Conservation (phyloP, 2,888 invertebrate genomes). For the Anodontia alba region DNA sequence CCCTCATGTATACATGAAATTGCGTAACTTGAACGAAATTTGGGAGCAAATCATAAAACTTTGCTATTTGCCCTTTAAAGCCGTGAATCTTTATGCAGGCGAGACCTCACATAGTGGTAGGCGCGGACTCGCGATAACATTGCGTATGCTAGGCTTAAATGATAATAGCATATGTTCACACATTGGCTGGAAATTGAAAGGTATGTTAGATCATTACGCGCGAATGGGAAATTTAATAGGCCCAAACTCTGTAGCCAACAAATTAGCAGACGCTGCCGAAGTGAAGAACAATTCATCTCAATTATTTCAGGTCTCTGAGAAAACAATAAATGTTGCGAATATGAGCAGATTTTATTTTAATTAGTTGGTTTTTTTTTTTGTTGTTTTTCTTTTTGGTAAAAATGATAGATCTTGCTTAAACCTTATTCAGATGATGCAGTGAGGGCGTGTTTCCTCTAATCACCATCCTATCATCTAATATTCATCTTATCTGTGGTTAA, state of each 20-base stretch:
- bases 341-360: background rate
- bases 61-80: too few species aligned
- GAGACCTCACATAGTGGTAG: conserved; percentile 16
- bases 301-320: background rate
- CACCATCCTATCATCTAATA: too few species aligned
- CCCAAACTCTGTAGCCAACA: background rate
- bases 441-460: too few species aligned
- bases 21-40: too few species aligned
- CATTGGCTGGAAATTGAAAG: conserved; percentile 22
- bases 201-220: conserved; percentile 16
- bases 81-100: conserved; percentile 2
- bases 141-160: conserved; percentile 10
- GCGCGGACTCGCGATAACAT: conserved; percentile 9
- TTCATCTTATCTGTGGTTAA: too few species aligned
- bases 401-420: too few species aligned
- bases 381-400: too few species aligned
- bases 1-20: too few species aligned
- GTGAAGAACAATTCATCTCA: background rate
- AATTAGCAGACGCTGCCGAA: background rate
- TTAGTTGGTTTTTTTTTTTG: background rate
- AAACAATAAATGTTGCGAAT: background rate
- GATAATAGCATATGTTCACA: conserved; percentile 19
- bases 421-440: too few species aligned
- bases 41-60: too few species aligned
- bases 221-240: background rate